Percentiles rank a stretch among this genome's conserved stretches.
These are phyloP conservation scores for Pseudotriccus pelzelni DNA, from an alignment of 2,797 vertebrate species.

Conservation along the genomic window DNA sequence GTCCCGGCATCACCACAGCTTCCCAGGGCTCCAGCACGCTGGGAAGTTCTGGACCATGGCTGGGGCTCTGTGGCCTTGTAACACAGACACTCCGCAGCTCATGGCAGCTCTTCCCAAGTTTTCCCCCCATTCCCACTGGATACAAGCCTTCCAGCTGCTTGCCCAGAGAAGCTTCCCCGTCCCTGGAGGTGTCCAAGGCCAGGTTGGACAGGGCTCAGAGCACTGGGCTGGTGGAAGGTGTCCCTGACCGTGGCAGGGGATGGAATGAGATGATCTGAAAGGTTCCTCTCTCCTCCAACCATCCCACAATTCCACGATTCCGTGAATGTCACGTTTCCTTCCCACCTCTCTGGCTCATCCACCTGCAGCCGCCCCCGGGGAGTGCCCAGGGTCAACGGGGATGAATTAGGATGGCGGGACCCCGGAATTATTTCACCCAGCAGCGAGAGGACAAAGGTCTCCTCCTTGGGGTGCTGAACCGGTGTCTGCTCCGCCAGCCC, in stretches of 20 bases:
- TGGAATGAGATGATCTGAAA: not conserved
- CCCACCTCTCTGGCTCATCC: not conserved
- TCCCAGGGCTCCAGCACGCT: accelerated
- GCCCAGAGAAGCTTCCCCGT: not conserved
- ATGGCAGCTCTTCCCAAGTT: not conserved
- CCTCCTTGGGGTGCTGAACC: accelerated
- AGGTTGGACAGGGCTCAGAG: not conserved
- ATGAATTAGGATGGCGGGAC: not conserved
- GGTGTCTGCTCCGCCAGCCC: not conserved
- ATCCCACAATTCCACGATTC: not conserved
- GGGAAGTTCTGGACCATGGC: accelerated
- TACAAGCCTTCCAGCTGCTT: not conserved
- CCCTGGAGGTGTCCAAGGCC: not conserved
- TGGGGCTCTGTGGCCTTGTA: accelerated
- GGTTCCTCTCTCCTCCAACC: too few relatives aligned
- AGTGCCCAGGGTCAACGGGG: accelerated
- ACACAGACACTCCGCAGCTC: not conserved
- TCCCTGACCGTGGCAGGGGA: not conserved
- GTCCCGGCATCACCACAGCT: accelerated
- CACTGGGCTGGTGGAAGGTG: accelerated
- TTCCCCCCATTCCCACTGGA: accelerated
- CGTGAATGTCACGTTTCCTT: not conserved
- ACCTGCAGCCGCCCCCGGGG: not conserved
- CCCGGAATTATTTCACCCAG: accelerated
- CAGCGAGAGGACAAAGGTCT: accelerated